Conservation (phyloP, 2,888 invertebrate species). For the Aplocera efformata region DNA sequence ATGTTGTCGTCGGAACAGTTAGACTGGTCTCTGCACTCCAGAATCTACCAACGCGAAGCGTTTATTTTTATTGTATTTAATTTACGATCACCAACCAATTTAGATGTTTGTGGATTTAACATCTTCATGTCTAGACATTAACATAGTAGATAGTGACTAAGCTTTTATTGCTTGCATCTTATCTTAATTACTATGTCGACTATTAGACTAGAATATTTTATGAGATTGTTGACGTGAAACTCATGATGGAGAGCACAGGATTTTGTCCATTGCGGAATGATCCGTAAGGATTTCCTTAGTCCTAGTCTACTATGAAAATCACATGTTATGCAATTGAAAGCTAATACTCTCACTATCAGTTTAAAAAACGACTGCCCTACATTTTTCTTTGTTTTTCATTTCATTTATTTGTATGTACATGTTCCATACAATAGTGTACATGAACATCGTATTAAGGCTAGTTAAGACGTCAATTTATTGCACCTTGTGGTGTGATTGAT, state of each 20-base stretch:
- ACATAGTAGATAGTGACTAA: constrained; percentile 2
- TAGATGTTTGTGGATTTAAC: constrained; percentile 19
- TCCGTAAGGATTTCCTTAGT: not conserved
- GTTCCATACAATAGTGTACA: too few relatives aligned
- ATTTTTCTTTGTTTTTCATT: too few relatives aligned
- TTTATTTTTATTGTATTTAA: constrained; percentile 33
- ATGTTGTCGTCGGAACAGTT: constrained; percentile 11
- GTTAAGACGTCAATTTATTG: too few relatives aligned
- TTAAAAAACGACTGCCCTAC: too few relatives aligned
- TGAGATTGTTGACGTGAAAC: constrained; percentile 2
- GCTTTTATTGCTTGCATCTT: not conserved
- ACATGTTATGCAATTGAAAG: too few relatives aligned
- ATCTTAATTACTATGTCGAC: constrained; percentile 1
- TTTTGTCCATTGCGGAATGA: not conserved
- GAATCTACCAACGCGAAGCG: constrained; percentile 5
- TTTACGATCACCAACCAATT: constrained; percentile 25
- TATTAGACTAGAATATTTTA: not conserved
- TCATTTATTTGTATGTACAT: too few relatives aligned
- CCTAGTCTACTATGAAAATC: too few relatives aligned
- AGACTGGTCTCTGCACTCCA: constrained; percentile 3
- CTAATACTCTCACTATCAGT: too few relatives aligned
- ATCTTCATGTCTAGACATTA: constrained; percentile 20
- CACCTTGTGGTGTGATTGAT: too few relatives aligned
- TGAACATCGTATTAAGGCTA: too few relatives aligned
- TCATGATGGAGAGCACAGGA: too few relatives aligned